phyloP scores from a whole-genome alignment of 2,888 invertebrate genomes.

The Cynaeus angustus region DNA sequence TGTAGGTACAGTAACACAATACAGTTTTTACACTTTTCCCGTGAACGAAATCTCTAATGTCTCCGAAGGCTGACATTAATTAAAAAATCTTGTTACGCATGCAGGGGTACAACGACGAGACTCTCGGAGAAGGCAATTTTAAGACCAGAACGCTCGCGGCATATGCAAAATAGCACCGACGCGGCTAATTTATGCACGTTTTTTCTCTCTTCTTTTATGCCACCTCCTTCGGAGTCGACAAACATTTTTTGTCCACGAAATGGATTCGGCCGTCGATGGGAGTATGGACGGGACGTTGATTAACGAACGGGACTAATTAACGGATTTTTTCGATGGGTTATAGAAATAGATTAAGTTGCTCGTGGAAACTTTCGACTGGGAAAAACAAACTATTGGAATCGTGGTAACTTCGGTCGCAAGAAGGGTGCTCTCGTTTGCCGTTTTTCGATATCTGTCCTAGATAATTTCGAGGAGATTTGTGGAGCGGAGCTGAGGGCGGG shows the following conservation, averaged over 20 bases:
- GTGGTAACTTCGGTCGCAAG: too few relatives aligned
- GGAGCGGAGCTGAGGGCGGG: too few relatives aligned
- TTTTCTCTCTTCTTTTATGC: conserved; percentile 24
- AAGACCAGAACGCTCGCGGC: conserved; percentile 62
- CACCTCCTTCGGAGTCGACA: conserved; percentile 26
- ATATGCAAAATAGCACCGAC: conserved; percentile 65
- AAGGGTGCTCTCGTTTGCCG: too few relatives aligned
- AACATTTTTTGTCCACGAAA: conserved; percentile 18
- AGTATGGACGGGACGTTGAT: conserved; percentile 4
- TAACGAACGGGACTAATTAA: neutral
- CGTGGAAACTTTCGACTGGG: too few relatives aligned
- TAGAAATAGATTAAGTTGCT: too few relatives aligned
- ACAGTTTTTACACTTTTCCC: conserved; percentile 70
- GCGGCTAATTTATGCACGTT: conserved; percentile 62
- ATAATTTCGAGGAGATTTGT: too few relatives aligned
- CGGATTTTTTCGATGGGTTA: neutral
- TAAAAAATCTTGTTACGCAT: conserved; percentile 72
- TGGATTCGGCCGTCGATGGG: conserved; percentile 11
- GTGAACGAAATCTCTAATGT: conserved; percentile 66
- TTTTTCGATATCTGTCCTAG: too few relatives aligned
- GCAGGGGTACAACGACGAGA: conserved; percentile 58
- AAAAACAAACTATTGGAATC: too few relatives aligned
- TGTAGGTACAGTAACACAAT: conserved; percentile 70
- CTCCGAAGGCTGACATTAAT: conserved; percentile 71
- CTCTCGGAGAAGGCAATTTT: conserved; percentile 63